These are phyloP conservation scores for Drosophila teissieri DNA, from an alignment of 1,140 invertebrate species.

Conservation along the genomic window DNA sequence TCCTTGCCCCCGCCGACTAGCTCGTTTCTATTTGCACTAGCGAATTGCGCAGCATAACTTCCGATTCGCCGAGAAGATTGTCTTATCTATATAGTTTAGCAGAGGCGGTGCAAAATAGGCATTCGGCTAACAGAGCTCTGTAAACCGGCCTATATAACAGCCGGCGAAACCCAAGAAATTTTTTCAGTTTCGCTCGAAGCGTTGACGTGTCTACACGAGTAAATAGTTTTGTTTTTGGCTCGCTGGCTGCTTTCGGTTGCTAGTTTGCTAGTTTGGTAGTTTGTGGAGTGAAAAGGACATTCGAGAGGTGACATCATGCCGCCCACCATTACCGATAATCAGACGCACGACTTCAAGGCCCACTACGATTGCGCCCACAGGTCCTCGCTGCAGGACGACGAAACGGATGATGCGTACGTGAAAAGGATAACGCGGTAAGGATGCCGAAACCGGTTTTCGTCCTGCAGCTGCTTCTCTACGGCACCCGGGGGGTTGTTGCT, in stretches of 20 bases:
- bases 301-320: conserved; percentile 69
- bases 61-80: conserved; percentile 20
- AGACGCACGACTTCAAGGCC: conserved; percentile 59
- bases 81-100: background rate
- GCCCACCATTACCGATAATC: conserved; percentile 64
- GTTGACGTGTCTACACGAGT: conserved; percentile 46
- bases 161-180: conserved; percentile 10
- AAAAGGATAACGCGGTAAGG: conserved; percentile 70
- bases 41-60: conserved; percentile 56
- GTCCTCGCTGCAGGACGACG: conserved; percentile 56
- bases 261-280: background rate
- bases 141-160: conserved; percentile 51
- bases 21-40: conserved; percentile 29
- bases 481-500: conserved; percentile 23
- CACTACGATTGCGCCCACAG: conserved; percentile 53
- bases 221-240: background rate
- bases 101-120: background rate
- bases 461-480: conserved; percentile 17
- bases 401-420: conserved; percentile 56
- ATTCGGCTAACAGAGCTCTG: no score
- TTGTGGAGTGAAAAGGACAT: conserved; percentile 38
- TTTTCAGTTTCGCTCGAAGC: conserved; percentile 62
- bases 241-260: conserved; percentile 1
- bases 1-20: conserved; percentile 19
- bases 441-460: conserved; percentile 50